Conservation (phyloP, 2,113 vertebrate genomes). For the Felis catus region DNA sequence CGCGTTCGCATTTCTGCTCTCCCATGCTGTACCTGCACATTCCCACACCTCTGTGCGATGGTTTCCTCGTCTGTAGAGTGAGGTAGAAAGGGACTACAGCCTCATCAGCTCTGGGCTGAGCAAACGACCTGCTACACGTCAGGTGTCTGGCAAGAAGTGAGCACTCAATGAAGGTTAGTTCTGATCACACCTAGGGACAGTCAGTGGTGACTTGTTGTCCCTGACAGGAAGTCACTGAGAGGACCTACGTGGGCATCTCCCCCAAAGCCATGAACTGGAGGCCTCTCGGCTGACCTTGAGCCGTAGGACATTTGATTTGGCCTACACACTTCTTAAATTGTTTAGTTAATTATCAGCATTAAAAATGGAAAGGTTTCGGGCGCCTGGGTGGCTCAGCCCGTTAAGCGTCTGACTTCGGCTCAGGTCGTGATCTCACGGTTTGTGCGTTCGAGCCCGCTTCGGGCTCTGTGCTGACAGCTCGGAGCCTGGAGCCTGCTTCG, state of each 20-base stretch:
- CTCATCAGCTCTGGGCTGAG: neutral
- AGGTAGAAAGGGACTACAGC: neutral
- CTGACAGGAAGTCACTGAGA: fast-evolving
- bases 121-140: neutral
- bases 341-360: neutral
- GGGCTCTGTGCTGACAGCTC: too few species aligned
- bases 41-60: fast-evolving
- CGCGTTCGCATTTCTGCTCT: neutral
- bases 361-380: neutral
- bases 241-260: neutral
- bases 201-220: neutral
- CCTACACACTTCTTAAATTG: neutral
- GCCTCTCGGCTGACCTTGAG: neutral
- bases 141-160: neutral
- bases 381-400: too few species aligned
- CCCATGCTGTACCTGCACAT: fast-evolving
- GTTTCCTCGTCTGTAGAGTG: neutral
- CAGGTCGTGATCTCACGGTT: too few species aligned
- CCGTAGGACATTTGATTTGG: neutral
- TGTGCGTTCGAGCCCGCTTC: too few species aligned
- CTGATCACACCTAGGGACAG: neutral
- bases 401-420: too few species aligned
- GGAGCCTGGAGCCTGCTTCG: too few species aligned
- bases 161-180: neutral
- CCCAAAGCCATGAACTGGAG: neutral